Evolutionary conservation across 2,113 vertebrate genomes (phyloP).

Genomic region (Cariama cristata): DNA sequence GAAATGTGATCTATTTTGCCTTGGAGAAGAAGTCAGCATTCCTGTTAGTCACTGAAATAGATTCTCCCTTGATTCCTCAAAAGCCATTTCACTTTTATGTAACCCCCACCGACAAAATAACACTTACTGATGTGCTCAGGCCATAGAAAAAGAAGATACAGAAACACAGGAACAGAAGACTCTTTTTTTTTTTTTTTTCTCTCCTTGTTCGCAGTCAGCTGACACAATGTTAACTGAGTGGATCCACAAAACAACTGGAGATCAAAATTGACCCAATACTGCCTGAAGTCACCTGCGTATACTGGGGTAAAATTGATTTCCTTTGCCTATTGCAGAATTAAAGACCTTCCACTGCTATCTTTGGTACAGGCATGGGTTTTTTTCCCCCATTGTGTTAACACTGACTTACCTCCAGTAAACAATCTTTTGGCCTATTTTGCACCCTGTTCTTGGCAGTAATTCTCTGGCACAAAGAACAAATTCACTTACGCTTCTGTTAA

Average conservation of each 20-base stretch:
- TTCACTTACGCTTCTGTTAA: neutral
- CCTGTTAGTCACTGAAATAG: neutral
- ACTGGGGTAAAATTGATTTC: neutral
- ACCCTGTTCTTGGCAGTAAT: neutral
- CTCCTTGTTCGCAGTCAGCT: neutral
- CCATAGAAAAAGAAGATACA: neutral
- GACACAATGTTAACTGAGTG: neutral
- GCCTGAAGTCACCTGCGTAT: neutral
- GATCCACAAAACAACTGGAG: neutral
- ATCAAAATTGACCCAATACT: neutral
- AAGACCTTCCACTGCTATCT: neutral
- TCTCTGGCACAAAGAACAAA: neutral
- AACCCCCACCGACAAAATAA: neutral
- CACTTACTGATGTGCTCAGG: neutral
- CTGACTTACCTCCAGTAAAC: neutral
- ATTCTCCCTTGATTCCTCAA: neutral
- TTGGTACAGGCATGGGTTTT: fast-evolving
- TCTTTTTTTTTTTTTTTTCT: neutral
- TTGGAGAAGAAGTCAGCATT: neutral
- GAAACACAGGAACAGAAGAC: neutral
- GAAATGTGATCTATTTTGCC: neutral
- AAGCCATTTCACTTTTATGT: neutral
- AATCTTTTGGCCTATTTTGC: neutral
- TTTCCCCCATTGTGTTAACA: neutral
- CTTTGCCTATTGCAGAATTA: neutral